Base-by-base conservation (phyloP, 2,113 vertebrate genomes). In the Ceyx melanurus region DNA sequence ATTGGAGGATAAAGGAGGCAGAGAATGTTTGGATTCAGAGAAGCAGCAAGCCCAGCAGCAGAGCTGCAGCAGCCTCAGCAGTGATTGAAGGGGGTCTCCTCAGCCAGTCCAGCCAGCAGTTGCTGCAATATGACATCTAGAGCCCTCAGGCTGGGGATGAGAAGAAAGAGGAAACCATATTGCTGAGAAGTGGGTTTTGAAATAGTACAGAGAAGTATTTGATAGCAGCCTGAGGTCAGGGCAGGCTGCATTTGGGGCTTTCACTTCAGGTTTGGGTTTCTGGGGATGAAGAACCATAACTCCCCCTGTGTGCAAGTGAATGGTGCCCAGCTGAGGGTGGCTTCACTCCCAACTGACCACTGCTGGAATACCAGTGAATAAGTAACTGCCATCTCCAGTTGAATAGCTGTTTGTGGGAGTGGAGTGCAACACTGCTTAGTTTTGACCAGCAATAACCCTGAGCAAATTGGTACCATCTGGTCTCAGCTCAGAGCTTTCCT, bases 401-500 rank as follows among this genome's bases (percentile, higher is more conserved):
- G 84, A 90, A 72, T 68, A 86, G 21, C 50, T 86, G 50, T 61
- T 73, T 82, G 66, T 86, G 86, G 71, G 71, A 87, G 82, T 22
- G 46, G 60, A 85, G 78, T 2, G 0, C 66, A 80, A 50, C 33
- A 19, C 40, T 43, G 62, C 70, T 87, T 66, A n/a, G 28, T 90
- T 94, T 92, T 0, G 1, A 93, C 64, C 74, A 94, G 67, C 71
- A 90, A 29, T 87, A 93, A 94, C 74, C 83, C 87, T 91, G 64
- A 88, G 67, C 19, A 95, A 91, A 95, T 92, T 65, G 82, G 37
- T 76, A 85, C 89, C 91, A 94, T 89, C 89, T 95, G 89, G 74
- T 96, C 56, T 82, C 62, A 87, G 64, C 70, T 85, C 37, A 31
- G 86, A 93, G 81, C 54, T 82, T 89, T 87, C 78, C 56, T 60